These are phyloP conservation scores for Cheilosia urbana DNA, from an alignment of 2,888 invertebrate species.

Conservation along the genomic window DNA sequence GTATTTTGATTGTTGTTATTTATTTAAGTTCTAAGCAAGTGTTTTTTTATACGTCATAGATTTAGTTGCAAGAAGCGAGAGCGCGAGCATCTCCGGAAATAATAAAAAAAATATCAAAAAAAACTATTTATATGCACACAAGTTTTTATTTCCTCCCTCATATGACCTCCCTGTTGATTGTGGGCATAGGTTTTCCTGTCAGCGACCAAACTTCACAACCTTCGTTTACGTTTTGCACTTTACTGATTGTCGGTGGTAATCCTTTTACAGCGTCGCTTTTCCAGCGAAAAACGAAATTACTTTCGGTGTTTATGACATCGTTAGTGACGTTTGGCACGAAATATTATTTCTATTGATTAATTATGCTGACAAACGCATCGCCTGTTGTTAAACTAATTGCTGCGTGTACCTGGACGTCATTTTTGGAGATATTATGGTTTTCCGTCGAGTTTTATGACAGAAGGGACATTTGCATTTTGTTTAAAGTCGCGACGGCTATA, in stretches of 20 bases:
- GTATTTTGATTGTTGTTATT: slow-evolving; percentile 58
- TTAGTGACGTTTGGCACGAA: slow-evolving; percentile 34
- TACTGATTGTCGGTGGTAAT: neutral
- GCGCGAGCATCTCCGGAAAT: slow-evolving; percentile 6
- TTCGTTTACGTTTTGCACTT: slow-evolving; percentile 1
- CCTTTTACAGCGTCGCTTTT: slow-evolving; percentile 29
- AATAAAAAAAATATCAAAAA: slow-evolving; percentile 40
- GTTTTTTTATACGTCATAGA: slow-evolving; percentile 17
- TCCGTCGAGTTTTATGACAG: slow-evolving; percentile 20
- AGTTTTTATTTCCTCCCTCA: slow-evolving; percentile 11
- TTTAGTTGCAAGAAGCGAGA: slow-evolving; percentile 30
- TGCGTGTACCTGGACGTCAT: slow-evolving; percentile 27
- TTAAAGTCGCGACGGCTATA: neutral
- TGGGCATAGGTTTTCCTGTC: neutral
- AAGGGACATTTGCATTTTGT: slow-evolving; percentile 27
- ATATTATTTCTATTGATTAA: slow-evolving; percentile 46
- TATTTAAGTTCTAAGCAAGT: slow-evolving; percentile 52
- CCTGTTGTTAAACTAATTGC: slow-evolving; percentile 47
- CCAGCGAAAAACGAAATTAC: neutral
- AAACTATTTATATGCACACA: slow-evolving; percentile 8
- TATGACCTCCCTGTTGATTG: neutral
- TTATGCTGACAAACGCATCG: slow-evolving; percentile 34
- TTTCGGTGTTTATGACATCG: slow-evolving; percentile 23
- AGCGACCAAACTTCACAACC: slow-evolving; percentile 34
- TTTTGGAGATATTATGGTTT: slow-evolving; percentile 23